Conservation (phyloP, 2,888 invertebrate species). For the Ischnus inquisitorius region DNA sequence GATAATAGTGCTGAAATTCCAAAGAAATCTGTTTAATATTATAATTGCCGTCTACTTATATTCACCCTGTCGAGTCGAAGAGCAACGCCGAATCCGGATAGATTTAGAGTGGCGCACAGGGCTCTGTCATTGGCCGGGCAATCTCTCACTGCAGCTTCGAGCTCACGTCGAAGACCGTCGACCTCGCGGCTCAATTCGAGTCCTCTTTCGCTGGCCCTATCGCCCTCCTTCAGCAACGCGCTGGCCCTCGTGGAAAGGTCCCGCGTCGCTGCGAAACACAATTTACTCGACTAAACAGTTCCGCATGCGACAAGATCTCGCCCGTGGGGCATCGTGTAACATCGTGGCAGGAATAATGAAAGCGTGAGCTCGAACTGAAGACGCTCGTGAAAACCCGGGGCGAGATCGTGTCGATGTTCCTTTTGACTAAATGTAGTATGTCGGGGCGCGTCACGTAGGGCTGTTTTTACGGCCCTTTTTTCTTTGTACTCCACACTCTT, state of each 20-base stretch:
- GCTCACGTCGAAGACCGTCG: constrained; percentile 87
- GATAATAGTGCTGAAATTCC: too few species aligned
- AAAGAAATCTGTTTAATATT: too few species aligned
- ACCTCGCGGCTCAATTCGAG: constrained; percentile 87
- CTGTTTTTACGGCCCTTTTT: constrained; percentile 1
- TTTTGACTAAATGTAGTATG: constrained; percentile 4
- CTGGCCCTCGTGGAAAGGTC: constrained; percentile 88
- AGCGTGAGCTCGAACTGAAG: not conserved
- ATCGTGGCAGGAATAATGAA: constrained; percentile 42
- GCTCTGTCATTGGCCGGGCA: constrained; percentile 90
- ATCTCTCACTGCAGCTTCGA: constrained; percentile 88
- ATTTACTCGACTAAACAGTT: constrained; percentile 51
- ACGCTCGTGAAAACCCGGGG: not conserved
- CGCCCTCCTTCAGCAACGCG: constrained; percentile 87
- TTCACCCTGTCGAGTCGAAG: constrained; percentile 89
- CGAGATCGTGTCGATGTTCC: constrained; percentile 29
- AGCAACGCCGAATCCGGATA: constrained; percentile 89
- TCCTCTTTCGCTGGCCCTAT: constrained; percentile 87
- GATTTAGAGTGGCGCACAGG: constrained; percentile 92
- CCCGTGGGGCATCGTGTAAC: not conserved
- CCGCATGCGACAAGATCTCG: constrained; percentile 60
- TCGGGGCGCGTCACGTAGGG: not conserved
- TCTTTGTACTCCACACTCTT: not conserved
- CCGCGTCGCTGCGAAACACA: constrained; percentile 86
- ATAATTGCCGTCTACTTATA: constrained; percentile 25